Evolutionary conservation across 37 sponge, comb jelly and placozoan genomes (phyloP).

Genomic region (Mnemiopsis leidyi): DNA sequence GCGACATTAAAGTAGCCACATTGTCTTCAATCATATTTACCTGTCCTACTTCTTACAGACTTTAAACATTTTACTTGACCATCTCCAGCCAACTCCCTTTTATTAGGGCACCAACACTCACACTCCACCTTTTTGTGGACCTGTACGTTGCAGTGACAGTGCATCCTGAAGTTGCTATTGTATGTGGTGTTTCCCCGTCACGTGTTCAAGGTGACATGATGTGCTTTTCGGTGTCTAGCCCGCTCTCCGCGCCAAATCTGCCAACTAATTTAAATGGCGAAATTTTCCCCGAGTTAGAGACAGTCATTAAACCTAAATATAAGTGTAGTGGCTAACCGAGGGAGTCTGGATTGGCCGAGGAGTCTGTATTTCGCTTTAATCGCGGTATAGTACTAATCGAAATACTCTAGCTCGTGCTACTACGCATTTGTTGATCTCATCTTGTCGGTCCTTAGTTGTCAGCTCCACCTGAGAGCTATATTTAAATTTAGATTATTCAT

Average conservation of each 20-base stretch:
- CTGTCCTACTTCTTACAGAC: no score
- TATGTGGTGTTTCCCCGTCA: no score
- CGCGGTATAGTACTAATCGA: neutral
- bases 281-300: neutral
- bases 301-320: neutral
- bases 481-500: no score
- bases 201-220: neutral
- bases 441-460: neutral
- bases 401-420: neutral
- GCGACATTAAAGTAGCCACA: no score
- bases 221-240: neutral
- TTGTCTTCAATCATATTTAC: no score
- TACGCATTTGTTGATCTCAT: neutral
- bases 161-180: no score
- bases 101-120: no score
- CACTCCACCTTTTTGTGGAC: no score
- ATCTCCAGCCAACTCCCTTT: no score
- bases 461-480: neutral
- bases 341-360: neutral
- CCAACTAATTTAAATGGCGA: neutral
- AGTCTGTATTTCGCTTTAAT: neutral
- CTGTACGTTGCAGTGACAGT: no score
- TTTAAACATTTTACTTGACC: no score
- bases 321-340: neutral
- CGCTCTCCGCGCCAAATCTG: neutral